A percentile compares a stretch with the other conserved stretches of the same genome.
Conservation (phyloP, 2,113 vertebrate species). For the Malurus melanocephalus region DNA sequence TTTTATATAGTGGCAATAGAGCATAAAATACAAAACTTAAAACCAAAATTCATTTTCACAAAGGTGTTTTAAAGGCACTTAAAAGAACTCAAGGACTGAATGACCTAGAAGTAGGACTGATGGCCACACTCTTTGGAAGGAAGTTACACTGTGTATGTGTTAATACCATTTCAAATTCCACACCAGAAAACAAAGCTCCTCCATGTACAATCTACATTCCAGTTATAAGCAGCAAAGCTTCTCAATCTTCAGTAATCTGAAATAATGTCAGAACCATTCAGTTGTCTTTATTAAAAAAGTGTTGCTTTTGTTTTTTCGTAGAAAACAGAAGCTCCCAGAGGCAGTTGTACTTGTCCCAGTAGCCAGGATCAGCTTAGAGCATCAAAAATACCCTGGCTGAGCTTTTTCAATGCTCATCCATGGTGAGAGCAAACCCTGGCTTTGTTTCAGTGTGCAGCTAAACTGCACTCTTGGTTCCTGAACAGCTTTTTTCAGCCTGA, state of each 20-base stretch:
- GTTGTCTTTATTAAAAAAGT: background rate
- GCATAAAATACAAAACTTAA: slow-evolving; percentile 42
- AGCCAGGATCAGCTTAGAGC: background rate
- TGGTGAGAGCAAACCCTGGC: background rate
- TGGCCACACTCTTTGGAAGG: background rate
- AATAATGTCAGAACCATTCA: background rate
- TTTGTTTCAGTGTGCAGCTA: background rate
- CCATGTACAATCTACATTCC: background rate
- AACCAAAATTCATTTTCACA: background rate
- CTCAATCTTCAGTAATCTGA: background rate
- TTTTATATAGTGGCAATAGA: slow-evolving; percentile 37
- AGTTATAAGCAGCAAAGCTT: background rate
- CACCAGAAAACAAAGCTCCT: background rate
- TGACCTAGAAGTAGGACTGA: background rate
- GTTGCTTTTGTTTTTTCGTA: background rate
- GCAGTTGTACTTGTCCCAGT: background rate
- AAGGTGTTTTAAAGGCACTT: background rate
- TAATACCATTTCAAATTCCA: background rate
- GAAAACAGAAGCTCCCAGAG: background rate
- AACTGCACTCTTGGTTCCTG: background rate
- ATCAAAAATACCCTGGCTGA: background rate
- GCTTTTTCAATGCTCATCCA: background rate
- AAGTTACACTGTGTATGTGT: background rate
- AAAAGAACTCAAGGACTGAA: background rate
- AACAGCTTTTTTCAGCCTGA: background rate